A percentile compares a stretch with the other conserved stretches of the same genome.
phyloP scores from a whole-genome alignment of 2,797 vertebrate genomes.

The Sebastes matsubarae region DNA sequence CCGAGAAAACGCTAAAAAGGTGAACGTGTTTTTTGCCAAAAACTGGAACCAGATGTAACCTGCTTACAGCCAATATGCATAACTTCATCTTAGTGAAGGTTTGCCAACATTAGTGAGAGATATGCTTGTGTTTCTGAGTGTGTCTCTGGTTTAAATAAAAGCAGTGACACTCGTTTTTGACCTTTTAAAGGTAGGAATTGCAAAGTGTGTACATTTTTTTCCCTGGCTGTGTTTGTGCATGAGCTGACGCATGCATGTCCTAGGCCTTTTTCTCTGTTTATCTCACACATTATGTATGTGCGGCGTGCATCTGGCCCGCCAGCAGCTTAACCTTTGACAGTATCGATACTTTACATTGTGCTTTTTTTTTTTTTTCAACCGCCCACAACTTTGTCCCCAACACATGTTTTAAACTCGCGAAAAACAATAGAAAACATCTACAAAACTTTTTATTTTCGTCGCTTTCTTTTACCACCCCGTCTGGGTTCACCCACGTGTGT shows the following conservation, averaged over 20 bases:
- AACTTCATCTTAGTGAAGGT: constrained; percentile 2
- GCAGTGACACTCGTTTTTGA: constrained; percentile 42
- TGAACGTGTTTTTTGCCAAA: neutral
- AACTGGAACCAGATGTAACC: constrained; percentile 42
- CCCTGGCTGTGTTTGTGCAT: neutral
- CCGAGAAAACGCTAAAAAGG: neutral
- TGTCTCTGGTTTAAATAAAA: neutral
- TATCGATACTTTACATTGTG: neutral
- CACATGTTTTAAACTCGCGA: neutral
- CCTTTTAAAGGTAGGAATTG: constrained; percentile 49
- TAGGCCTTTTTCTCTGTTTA: neutral
- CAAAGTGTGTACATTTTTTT: constrained; percentile 17
- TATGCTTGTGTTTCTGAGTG: neutral
- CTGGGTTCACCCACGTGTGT: constrained; percentile 31
- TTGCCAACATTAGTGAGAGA: constrained; percentile 16
- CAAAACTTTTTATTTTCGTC: neutral
- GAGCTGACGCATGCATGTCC: neutral
- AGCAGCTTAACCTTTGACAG: constrained; percentile 53
- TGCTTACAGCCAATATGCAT: neutral
- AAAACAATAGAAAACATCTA: neutral
- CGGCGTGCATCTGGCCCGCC: neutral
- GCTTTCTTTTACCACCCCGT: neutral
- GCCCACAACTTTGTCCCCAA: constrained; percentile 11
- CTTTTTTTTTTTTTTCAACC: neutral
- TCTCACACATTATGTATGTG: constrained; percentile 8